These are phyloP conservation scores for Dissostichus mawsoni DNA, from an alignment of 2,113 vertebrate species.

Conservation along the genomic window DNA sequence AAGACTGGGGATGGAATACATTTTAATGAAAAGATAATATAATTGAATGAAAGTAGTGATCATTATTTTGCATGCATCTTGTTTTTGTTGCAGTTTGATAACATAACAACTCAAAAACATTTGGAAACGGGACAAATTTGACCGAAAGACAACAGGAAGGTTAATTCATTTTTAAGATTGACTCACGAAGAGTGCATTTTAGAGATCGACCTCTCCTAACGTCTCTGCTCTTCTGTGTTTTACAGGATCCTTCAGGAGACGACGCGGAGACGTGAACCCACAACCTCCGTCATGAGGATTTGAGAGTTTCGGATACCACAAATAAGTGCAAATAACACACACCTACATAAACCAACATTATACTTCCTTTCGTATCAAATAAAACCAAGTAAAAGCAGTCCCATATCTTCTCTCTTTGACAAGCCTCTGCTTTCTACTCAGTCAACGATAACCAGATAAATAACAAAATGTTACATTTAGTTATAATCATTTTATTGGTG, in stretches of 20 bases:
- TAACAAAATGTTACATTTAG: too few relatives aligned
- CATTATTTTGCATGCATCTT: too few relatives aligned
- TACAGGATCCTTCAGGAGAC: constrained; percentile 53
- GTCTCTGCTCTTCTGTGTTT: constrained; percentile 36
- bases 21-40: too few relatives aligned
- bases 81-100: too few relatives aligned
- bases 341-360: not conserved
- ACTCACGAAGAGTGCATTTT: constrained; percentile 1
- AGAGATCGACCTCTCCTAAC: not conserved
- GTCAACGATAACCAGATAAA: not conserved
- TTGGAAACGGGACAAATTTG: too few relatives aligned
- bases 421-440: not conserved
- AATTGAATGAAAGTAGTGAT: too few relatives aligned
- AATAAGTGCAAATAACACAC: constrained; percentile 9
- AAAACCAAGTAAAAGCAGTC: not conserved
- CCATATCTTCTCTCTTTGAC: not conserved
- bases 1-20: too few relatives aligned
- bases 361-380: not conserved
- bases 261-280: constrained; percentile 8
- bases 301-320: constrained; percentile 33
- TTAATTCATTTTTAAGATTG: too few relatives aligned
- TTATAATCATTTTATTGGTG: too few relatives aligned
- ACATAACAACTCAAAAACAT: too few relatives aligned
- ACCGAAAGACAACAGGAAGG: too few relatives aligned
- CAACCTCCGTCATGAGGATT: not conserved